Base-by-base conservation (phyloP, 1,140 invertebrate genomes). In the Luehdorfia chinensis region DNA sequence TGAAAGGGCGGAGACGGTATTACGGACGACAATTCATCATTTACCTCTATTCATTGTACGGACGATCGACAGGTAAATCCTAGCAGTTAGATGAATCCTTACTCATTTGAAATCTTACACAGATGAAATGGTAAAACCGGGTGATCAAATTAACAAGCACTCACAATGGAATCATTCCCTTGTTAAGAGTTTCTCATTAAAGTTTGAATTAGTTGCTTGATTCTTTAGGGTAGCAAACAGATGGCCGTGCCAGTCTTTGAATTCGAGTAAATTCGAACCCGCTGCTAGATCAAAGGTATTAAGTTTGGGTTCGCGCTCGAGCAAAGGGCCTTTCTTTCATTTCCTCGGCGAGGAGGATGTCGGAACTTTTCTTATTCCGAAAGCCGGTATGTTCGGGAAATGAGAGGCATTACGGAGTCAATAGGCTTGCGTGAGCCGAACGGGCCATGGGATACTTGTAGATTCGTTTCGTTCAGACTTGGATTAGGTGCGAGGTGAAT, bases 321-420 rank as follows among this genome's bases (percentile, higher is more conserved):
- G 57, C 55, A 55, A 70, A 66, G 61, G 69, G 67, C 63, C 74
- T 63, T 65, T 77, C 70, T 80, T 84, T 66, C 64, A 60, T 75
- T 80, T 73, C 68, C 69, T 63, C 43, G 36, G 9, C 30, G 50
- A 65, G 59, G 55, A 61, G 59, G 60, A 59, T 57, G 69, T 71
- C 60, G 49, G 67, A 81, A 84, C 72, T 79, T 84, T 84, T 73
- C 72, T 75, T 78, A 76, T 81, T 58, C 65, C 61, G 49, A 68
- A 58, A 71, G 64, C 62, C 66, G 67, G 66, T 68, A 50, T 66
- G 64, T 76, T 73, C 66, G 71, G 76, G 75, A 79, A 81, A 81
- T 81, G 75, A 74, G 67, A 66, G 67, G 74, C 70, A 77, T 84
- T 84, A 84, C 69, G 12, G 65, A 73, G 66, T 75, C 73, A 73